Conservation (phyloP, 2,888 invertebrate genomes). For the Portevinia maculata region DNA sequence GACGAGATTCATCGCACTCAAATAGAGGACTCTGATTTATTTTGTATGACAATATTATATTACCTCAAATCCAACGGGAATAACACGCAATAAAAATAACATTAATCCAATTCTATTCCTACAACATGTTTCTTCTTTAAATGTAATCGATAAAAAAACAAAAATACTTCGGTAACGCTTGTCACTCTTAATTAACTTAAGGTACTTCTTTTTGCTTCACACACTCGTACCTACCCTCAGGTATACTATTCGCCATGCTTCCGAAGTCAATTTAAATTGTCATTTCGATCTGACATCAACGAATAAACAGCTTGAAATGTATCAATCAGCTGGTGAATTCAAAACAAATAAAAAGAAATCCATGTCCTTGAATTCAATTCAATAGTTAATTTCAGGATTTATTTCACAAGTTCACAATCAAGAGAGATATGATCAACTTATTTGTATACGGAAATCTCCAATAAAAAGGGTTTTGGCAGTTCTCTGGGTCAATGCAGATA, state of each 20-base stretch:
- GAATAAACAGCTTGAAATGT: conserved; percentile 67
- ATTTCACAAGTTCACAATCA: conserved; percentile 32
- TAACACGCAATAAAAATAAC: too few species aligned
- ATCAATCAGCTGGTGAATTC: conserved; percentile 65
- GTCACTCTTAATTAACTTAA: conserved; percentile 64
- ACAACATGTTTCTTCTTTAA: too few species aligned
- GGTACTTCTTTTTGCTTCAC: conserved; percentile 48
- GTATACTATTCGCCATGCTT: background rate
- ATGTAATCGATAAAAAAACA: too few species aligned
- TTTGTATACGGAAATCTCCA: conserved; percentile 10
- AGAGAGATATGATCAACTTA: conserved; percentile 49
- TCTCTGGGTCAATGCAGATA: conserved; percentile 57
- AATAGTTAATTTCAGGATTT: conserved; percentile 55
- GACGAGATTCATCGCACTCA: too few species aligned
- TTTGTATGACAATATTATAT: too few species aligned
- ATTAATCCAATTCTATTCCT: too few species aligned
- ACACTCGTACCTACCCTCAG: background rate
- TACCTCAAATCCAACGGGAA: too few species aligned
- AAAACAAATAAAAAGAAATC: conserved; percentile 35
- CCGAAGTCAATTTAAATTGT: conserved; percentile 40
- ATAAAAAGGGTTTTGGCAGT: too few species aligned
- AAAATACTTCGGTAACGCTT: conserved; percentile 36
- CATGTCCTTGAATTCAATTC: conserved; percentile 51
- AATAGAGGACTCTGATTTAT: too few species aligned
- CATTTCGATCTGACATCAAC: conserved; percentile 40